phyloP scores from a whole-genome alignment of 2,797 vertebrate genomes.

The Astyanax mexicanus region DNA sequence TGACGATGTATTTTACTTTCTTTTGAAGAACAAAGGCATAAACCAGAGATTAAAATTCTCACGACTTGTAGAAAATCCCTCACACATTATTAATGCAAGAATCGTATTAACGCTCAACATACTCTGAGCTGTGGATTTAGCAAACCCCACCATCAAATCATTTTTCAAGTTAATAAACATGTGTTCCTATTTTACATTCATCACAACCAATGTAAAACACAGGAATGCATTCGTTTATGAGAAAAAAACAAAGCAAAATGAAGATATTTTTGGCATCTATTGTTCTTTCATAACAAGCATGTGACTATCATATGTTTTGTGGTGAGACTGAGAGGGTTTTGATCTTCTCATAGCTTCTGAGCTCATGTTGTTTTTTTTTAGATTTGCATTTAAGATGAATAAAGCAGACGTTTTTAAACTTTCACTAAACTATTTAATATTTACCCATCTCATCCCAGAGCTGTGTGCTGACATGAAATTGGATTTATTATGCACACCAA shows the following conservation, averaged over 20 bases:
- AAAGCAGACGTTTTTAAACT: neutral
- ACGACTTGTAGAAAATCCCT: neutral
- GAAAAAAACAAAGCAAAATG: constrained; percentile 10
- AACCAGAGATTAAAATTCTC: neutral
- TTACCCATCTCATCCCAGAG: no score
- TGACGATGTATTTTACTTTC: neutral
- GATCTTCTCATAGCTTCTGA: constrained; percentile 13
- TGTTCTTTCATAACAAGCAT: constrained; percentile 29
- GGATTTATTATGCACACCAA: no score
- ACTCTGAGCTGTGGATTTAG: neutral
- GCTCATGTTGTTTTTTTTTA: neutral
- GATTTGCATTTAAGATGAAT: neutral
- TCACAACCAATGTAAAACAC: neutral
- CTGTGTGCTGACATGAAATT: no score
- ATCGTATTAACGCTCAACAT: neutral
- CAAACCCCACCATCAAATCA: constrained; percentile 9
- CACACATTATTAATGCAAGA: neutral
- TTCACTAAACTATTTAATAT: no score
- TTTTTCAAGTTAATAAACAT: constrained; percentile 27
- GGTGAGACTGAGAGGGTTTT: constrained; percentile 15
- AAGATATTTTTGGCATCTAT: constrained; percentile 22
- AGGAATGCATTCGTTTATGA: neutral
- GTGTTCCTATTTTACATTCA: constrained; percentile 25
- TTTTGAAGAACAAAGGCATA: neutral
- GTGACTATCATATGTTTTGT: constrained; percentile 31